Evolutionary conservation across 2,113 vertebrate genomes (phyloP).

Genomic region (Dinomys branickii): DNA sequence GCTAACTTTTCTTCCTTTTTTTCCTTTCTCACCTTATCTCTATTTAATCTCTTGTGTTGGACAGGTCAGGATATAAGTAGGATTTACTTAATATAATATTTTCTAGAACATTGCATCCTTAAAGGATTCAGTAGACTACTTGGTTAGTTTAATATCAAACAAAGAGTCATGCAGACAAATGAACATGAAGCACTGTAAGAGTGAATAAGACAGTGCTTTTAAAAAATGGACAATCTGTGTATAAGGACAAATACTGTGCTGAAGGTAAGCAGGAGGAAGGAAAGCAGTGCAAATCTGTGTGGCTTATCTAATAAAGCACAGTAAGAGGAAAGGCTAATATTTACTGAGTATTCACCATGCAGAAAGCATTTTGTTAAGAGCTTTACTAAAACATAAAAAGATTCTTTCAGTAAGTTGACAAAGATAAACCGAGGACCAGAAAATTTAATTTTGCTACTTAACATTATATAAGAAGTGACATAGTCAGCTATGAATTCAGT

Average conservation of each 20-base stretch:
- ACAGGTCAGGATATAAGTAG: background rate
- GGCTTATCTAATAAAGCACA: background rate
- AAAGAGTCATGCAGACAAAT: constrained; percentile 16
- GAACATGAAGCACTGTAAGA: background rate
- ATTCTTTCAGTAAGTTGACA: background rate
- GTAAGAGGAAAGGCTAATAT: background rate
- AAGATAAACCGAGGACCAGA: background rate
- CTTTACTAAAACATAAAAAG: background rate
- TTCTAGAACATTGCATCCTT: background rate
- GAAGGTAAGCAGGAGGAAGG: background rate
- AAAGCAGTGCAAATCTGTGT: background rate
- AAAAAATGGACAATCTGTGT: background rate
- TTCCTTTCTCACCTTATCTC: background rate
- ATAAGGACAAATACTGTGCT: background rate
- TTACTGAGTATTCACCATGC: background rate
- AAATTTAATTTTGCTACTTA: background rate
- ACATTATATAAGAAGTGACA: background rate
- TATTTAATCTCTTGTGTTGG: background rate
- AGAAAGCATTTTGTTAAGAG: background rate
- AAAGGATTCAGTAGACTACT: background rate
- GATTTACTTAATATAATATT: constrained; percentile 34
- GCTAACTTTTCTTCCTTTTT: background rate
- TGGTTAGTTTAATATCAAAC: background rate
- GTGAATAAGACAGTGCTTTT: background rate
- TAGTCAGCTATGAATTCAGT: background rate